A percentile compares a stretch with the other conserved stretches of the same genome.
phyloP scores from a whole-genome alignment of 2,888 invertebrate genomes.

The Ethmia dodecea region DNA sequence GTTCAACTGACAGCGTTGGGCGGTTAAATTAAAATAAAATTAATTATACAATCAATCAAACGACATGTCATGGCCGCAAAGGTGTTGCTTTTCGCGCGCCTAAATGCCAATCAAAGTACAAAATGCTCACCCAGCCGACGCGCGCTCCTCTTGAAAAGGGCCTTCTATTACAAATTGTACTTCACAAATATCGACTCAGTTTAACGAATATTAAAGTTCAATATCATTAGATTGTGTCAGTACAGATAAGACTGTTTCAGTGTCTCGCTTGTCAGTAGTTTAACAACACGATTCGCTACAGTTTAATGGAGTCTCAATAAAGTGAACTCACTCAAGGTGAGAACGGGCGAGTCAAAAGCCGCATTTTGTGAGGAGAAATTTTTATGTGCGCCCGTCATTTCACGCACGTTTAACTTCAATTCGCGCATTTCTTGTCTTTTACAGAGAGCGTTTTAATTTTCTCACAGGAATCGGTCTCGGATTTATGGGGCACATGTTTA shows the following conservation, averaged over 20 bases:
- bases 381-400: slow-evolving; percentile 69
- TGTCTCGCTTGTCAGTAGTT: slow-evolving; percentile 40
- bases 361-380: slow-evolving; percentile 55
- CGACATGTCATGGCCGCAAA: slow-evolving; percentile 64
- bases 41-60: slow-evolving; percentile 75
- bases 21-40: slow-evolving; percentile 68
- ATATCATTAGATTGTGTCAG: slow-evolving; percentile 1
- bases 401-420: slow-evolving; percentile 68
- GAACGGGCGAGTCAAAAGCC: slow-evolving; percentile 53
- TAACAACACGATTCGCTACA: slow-evolving; percentile 67
- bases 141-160: slow-evolving; percentile 25
- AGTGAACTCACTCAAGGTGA: slow-evolving; percentile 56
- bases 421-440: slow-evolving; percentile 56
- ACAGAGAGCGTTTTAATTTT: slow-evolving; percentile 48
- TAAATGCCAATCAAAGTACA: slow-evolving; percentile 68
- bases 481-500: slow-evolving; percentile 50
- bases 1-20: slow-evolving; percentile 54
- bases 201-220: slow-evolving; percentile 23
- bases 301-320: slow-evolving; percentile 62
- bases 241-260: background rate
- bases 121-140: slow-evolving; percentile 59
- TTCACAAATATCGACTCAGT: slow-evolving; percentile 31
- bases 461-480: slow-evolving; percentile 39
- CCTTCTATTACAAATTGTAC: slow-evolving; percentile 14
- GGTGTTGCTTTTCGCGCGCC: slow-evolving; percentile 73